Evolutionary conservation across 1,140 invertebrate genomes (phyloP), one percentile per base, ranked within the genome.

Genomic region (Heliothis virescens): DNA sequence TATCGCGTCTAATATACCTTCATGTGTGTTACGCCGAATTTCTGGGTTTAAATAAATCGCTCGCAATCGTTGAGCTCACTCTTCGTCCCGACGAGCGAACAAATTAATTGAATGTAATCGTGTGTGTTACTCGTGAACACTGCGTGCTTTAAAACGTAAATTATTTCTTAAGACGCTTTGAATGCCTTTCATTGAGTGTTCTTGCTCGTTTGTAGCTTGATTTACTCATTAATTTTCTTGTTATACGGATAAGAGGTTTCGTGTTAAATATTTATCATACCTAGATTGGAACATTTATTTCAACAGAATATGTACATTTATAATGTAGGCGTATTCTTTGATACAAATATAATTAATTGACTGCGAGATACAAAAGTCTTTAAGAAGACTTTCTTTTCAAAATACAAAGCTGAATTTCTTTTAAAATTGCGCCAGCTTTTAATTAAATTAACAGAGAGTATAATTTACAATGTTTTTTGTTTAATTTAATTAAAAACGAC

Each of bases 71-170:
- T 50, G 63, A 79, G 74, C 29, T 81, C 47, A 75, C 62, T 73
- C 67, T 57, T 65, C 18, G 60, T 82, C 29, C 16, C 26, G 77
- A 57, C 67, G 65, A 50, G 65, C 47, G 29, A 60, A 75, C 55
- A 83, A 83, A 80, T 79, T 71, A 83, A 82, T 73, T 74, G 80
- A 73, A 73, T 73, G 55, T 81, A 65, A 78, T 72, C 75, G 53
- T 63, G 47, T 55, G 74, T 77, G 62, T 71, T 74, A 57, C 41
- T 26, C 52, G 71, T 34, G 26, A 73, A 73, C 53, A 57, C 53
- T 77, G 63, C 63, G 63, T 67, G 63, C 63, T 67, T 67, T 67
- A 16, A 67, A 48, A 67, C 63, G 63, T 67, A 67, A 67, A 67
- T 67, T 41, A 67, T 67, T 41, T 67, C 18, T 41, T 18, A 48